Base-by-base conservation (phyloP, 2,113 vertebrate genomes). In the Monopterus albus region DNA sequence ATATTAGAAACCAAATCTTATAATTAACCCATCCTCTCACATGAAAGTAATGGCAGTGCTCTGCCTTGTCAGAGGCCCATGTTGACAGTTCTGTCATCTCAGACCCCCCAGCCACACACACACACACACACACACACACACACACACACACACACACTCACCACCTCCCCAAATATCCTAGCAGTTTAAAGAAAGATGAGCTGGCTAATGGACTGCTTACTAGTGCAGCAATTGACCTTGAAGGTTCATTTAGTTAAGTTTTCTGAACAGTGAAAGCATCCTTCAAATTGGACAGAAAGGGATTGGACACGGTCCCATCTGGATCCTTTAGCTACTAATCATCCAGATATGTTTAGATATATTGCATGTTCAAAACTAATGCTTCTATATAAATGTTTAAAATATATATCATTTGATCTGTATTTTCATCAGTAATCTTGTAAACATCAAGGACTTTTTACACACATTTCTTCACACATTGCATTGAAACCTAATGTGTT, bases 11-110 rank as follows among this genome's bases (percentile, higher is more conserved):
- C 83, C 79, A 88, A 89, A 88, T 90, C 90, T 90, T 91, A 92
- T 93, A 93, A 93, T 93, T 93, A 93, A 93, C 89, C 87, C 91
- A 90, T 92, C 88, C 82, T 62, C 84, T 82, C 77, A 73, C 87
- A 89, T 88, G 88, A 86, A 89, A 90, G 87, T 89, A 93, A 88
- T 89, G 90, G 88, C 79, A 77, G 82, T 89, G 75, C 84, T 83
- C 69, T 84, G 75, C 77, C 77, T 81, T 67, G 79, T 90, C 86
- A 87, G 81, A 86, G 82, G 72, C 75, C 81, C 60, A 23, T 79
- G 85, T 83, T 89, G 90, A 90, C 85, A 81, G 79, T 82, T 72
- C 79, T 89, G 83, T 91, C 87, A 92, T 91, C 85, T 89, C 69
- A 77, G 81, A n/a, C n/a, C n/a, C n/a, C 62, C 66, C 81, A 79